Conservation (phyloP, 2,888 invertebrate species). For the Zygothrica quintamaculata region DNA sequence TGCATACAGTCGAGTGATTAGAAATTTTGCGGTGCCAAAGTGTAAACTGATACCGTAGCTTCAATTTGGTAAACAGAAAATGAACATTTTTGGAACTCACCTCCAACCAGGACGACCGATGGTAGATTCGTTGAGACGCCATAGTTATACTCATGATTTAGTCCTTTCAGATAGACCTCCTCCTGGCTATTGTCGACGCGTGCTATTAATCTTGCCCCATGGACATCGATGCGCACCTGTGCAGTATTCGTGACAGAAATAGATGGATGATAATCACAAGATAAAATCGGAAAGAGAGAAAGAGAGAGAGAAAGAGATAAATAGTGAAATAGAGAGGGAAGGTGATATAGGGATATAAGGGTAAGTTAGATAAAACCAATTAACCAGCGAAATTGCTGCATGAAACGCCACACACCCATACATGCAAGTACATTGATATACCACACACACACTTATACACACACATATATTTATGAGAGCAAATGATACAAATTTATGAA, state of each 20-base stretch:
- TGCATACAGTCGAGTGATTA: constrained; percentile 19
- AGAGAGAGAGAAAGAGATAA: constrained; percentile 2
- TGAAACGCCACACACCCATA: constrained; percentile 17
- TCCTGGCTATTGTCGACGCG: constrained; percentile 93
- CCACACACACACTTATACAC: constrained; percentile 17
- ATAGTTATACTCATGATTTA: constrained; percentile 93
- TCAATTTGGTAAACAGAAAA: too few species aligned
- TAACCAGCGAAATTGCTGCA: constrained; percentile 63
- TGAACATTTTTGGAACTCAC: constrained; percentile 86
- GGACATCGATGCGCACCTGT: constrained; percentile 92
- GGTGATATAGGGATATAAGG: constrained; percentile 63
- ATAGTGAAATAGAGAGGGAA: constrained; percentile 8
- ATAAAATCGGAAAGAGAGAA: constrained; percentile 1
- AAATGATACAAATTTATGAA: constrained; percentile 81
- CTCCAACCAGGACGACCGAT: constrained; percentile 95
- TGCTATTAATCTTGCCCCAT: constrained; percentile 92
- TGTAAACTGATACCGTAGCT: background rate
- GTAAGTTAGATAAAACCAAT: constrained; percentile 76
- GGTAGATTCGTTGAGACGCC: constrained; percentile 94
- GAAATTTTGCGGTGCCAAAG: background rate
- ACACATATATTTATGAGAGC: constrained; percentile 42
- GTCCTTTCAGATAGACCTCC: constrained; percentile 92
- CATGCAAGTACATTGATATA: constrained; percentile 17
- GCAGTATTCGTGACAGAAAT: constrained; percentile 42
- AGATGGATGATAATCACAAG: constrained; percentile 14